phyloP scores from a whole-genome alignment of 2,113 vertebrate species.

The Lepus europaeus region DNA sequence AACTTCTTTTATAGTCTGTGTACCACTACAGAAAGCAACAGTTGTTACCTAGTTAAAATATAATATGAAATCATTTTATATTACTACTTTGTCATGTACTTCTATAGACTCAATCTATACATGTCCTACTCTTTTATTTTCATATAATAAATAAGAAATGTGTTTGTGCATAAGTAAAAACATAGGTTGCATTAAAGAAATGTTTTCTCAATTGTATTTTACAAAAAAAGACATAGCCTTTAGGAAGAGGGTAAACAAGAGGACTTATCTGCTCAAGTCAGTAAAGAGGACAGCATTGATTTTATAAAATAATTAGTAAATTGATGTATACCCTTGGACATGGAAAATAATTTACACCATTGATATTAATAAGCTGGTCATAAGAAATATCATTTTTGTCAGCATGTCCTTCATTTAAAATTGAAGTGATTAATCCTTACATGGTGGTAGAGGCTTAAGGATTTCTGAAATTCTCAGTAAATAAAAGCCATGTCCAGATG shows the following conservation, averaged over 20 bases:
- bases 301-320: conserved; percentile 21
- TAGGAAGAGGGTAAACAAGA: conserved; percentile 6
- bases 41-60: not conserved
- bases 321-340: not conserved
- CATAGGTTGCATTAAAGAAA: not conserved
- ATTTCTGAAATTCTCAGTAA: conserved; percentile 43
- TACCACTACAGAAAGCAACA: not conserved
- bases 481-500: not conserved
- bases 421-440: conserved; percentile 31
- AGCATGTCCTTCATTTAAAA: not conserved
- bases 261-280: not conserved
- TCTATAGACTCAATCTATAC: not conserved
- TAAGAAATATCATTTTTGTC: conserved; percentile 47
- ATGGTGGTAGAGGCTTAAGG: not conserved
- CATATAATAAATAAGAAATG: not conserved
- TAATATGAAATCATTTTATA: not conserved
- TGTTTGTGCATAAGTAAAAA: not conserved
- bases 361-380: not conserved
- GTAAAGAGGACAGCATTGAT: not conserved
- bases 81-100: not conserved
- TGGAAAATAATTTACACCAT: not conserved
- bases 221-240: not conserved
- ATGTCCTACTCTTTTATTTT: not conserved
- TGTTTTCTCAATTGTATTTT: not conserved
- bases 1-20: conserved; percentile 36